Base-by-base conservation (phyloP, 92 coral and sea anemone genomes). In the Epizoanthus illoricatus region DNA sequence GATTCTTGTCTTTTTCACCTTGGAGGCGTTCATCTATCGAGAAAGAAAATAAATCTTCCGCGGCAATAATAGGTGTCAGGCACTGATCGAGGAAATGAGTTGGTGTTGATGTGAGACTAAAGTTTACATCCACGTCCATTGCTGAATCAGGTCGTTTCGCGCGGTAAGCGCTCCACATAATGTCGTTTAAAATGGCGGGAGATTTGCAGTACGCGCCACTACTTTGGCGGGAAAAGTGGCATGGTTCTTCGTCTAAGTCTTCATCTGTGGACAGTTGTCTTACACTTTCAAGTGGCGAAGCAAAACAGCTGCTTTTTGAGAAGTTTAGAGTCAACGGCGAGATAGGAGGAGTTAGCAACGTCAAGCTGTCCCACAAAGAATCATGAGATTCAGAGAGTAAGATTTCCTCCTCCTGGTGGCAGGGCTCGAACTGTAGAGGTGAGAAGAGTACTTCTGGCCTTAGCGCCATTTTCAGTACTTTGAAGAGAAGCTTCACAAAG, bases 151-250 rank as follows among this genome's bases (percentile, higher is more conserved):
- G 97, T 8, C 97, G 83, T 67, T 86, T 88, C 21, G 75, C 85
- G 2, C 90, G 82, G 40, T 92, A 91, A 1, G 94, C 92, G 56
- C 87, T 90, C 97, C 97, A 92, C 97, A 92, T 92, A 81, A 92
- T 92, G 75, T 92, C 97, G 68, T 92, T 92, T 40, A 92, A 80
- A 62, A 92, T 84, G 75, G 92, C 91, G 60, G 90, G 90, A 65
- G 97, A 88, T 47, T 86, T 40, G 57, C 74, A 67, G 84, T 84
- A 80, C 61, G 81, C 65, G 8, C 80, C 58, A 81, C 71, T 2
- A 7, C 65, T 65, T 74, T 91, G 90, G 75, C 88, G 90, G 58
- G 84, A 69, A 63, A 81, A 72, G 66, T 85, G 84, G 73, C 84
- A 84, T 43, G 81, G 81, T 23, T 85, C 88, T 16, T 84, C 88